These are phyloP conservation scores for Hydropsyche betteni DNA, from an alignment of 2,888 invertebrate species.

Conservation along the genomic window DNA sequence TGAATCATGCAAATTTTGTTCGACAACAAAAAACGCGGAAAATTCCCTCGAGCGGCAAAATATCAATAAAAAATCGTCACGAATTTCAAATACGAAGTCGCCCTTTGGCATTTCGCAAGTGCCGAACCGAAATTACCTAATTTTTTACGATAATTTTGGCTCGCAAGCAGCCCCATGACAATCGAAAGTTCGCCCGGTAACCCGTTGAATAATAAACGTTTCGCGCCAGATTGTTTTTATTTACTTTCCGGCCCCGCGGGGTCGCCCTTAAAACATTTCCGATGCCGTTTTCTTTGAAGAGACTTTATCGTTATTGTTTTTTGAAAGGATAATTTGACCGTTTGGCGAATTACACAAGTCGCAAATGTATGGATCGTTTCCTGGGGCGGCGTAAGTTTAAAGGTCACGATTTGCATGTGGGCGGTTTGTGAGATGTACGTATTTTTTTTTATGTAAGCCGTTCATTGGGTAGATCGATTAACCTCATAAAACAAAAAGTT, in stretches of 20 bases:
- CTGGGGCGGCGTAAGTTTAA: no score
- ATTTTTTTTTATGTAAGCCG: no score
- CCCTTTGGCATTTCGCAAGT: not conserved
- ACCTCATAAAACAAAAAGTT: no score
- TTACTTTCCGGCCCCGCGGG: constrained; percentile 17
- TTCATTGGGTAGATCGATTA: no score
- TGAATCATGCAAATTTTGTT: no score
- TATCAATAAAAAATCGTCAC: no score
- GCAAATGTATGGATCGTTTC: no score
- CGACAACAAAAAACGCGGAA: no score
- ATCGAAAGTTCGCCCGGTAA: constrained; percentile 18
- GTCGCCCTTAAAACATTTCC: constrained; percentile 5
- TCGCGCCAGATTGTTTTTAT: constrained; percentile 32
- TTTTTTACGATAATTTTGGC: not conserved
- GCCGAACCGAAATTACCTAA: not conserved
- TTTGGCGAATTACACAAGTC: not conserved
- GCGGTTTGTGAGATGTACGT: no score
- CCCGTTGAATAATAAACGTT: constrained; percentile 31
- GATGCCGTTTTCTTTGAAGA: not conserved
- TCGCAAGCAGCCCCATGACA: not conserved
- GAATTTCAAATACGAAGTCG: not conserved
- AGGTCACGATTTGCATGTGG: no score
- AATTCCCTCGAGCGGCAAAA: no score
- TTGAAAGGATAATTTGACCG: constrained; percentile 23
- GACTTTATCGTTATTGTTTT: constrained; percentile 9